phyloP scores from a whole-genome alignment of 2,888 invertebrate species.

The Cephus pulcher region DNA sequence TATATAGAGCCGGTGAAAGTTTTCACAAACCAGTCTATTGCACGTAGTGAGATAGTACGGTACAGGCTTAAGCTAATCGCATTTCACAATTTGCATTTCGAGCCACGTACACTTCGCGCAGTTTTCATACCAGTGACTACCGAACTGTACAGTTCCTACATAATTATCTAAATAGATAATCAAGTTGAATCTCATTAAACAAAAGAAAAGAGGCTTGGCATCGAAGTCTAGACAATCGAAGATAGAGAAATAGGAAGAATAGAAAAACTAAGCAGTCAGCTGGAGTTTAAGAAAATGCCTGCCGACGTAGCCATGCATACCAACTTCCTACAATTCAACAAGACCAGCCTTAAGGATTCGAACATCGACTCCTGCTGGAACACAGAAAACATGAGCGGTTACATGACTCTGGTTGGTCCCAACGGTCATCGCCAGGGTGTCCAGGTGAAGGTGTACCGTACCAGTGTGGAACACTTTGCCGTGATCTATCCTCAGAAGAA shows the following conservation, averaged over 20 bases:
- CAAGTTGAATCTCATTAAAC: conserved; percentile 2
- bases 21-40: conserved; percentile 17
- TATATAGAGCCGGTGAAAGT: conserved; percentile 22
- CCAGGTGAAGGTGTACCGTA: conserved; percentile 74
- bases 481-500: conserved; percentile 76
- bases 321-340: conserved; percentile 56
- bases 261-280: conserved; percentile 6
- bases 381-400: conserved; percentile 74
- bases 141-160: background rate
- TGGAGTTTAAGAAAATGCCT: conserved; percentile 55
- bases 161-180: background rate
- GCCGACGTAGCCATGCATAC: conserved; percentile 64
- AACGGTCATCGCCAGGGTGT: conserved; percentile 73
- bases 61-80: background rate
- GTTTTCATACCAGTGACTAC: background rate
- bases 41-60: conserved; percentile 16
- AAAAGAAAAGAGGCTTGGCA: background rate
- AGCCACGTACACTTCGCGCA: background rate
- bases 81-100: background rate
- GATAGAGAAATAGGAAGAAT: background rate
- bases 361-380: conserved; percentile 67
- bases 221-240: background rate
- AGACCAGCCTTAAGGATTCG: conserved; percentile 49
- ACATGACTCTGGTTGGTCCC: conserved; percentile 71
- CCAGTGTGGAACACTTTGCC: conserved; percentile 75